Percentiles rank a stretch among this genome's conserved stretches.
Evolutionary conservation across 2,888 invertebrate genomes (phyloP).

Genomic region (Ligdia adustata): DNA sequence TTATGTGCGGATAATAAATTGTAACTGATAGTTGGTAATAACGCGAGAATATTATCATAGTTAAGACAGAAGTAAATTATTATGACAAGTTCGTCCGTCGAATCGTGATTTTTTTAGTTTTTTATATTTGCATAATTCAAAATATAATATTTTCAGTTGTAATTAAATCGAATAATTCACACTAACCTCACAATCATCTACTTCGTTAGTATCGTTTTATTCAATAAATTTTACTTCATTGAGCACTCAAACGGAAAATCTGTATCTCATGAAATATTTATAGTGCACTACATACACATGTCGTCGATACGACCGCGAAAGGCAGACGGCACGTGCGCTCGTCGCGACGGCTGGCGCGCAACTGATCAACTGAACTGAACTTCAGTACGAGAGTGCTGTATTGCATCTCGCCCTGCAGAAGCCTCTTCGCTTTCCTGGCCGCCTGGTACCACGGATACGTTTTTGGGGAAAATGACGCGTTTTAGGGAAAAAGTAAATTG

Average conservation of each 20-base stretch:
- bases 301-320: slow-evolving; percentile 33
- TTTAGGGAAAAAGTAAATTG: slow-evolving; percentile 45
- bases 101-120: too few relatives aligned
- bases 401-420: slow-evolving; percentile 61
- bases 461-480: slow-evolving; percentile 42
- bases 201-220: slow-evolving; percentile 11
- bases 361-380: slow-evolving; percentile 62
- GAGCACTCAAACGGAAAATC: slow-evolving; percentile 22
- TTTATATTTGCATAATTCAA: too few relatives aligned
- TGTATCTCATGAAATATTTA: slow-evolving; percentile 29
- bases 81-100: too few relatives aligned
- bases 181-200: slow-evolving; percentile 35
- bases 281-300: slow-evolving; percentile 36
- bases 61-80: too few relatives aligned
- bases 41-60: too few relatives aligned
- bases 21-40: not conserved
- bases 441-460: slow-evolving; percentile 57
- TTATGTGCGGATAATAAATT: not conserved
- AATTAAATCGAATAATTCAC: too few relatives aligned
- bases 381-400: slow-evolving; percentile 44
- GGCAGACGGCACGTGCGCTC: slow-evolving; percentile 52
- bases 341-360: slow-evolving; percentile 62
- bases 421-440: slow-evolving; percentile 50
- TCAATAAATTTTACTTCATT: slow-evolving; percentile 25
- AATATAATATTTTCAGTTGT: too few relatives aligned